A percentile compares a stretch with the other conserved stretches of the same genome.
These are phyloP conservation scores for Nomada fabriciana DNA, from an alignment of 2,888 invertebrate genomes.

Conservation along the genomic window DNA sequence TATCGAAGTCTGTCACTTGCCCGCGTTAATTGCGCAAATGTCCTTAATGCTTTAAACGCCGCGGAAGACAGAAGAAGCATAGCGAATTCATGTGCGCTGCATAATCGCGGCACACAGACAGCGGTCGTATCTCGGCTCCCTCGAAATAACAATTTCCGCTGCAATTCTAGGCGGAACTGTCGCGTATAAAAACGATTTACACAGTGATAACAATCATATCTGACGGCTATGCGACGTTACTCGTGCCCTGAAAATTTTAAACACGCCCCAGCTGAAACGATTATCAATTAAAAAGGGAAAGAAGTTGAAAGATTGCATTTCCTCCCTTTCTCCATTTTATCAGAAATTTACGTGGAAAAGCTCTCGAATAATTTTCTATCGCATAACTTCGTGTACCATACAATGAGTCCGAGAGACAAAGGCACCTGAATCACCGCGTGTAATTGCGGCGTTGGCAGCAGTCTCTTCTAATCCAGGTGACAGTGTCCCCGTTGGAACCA, in stretches of 20 bases:
- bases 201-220: background rate
- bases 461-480: slow-evolving; percentile 50
- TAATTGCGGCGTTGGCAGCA: slow-evolving; percentile 38
- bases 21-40: slow-evolving; percentile 26
- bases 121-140: slow-evolving; percentile 12
- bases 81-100: slow-evolving; percentile 26
- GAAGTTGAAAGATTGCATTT: background rate
- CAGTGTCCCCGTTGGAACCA: slow-evolving; percentile 32
- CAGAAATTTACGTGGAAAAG: background rate
- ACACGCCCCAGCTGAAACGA: no score
- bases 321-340: background rate
- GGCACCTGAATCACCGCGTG: slow-evolving; percentile 22
- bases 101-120: slow-evolving; percentile 21
- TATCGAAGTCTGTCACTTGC: background rate
- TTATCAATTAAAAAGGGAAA: background rate
- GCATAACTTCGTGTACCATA: background rate
- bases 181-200: slow-evolving; percentile 9
- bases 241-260: background rate
- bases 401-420: slow-evolving; percentile 7
- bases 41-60: slow-evolving; percentile 31
- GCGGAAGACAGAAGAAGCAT: background rate
- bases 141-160: slow-evolving; percentile 18
- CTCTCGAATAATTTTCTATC: background rate
- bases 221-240: background rate
- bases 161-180: background rate